A percentile compares a stretch with the other conserved stretches of the same genome.
These are phyloP conservation scores for Anastrepha ludens DNA, from an alignment of 1,140 invertebrate species.

Conservation along the genomic window DNA sequence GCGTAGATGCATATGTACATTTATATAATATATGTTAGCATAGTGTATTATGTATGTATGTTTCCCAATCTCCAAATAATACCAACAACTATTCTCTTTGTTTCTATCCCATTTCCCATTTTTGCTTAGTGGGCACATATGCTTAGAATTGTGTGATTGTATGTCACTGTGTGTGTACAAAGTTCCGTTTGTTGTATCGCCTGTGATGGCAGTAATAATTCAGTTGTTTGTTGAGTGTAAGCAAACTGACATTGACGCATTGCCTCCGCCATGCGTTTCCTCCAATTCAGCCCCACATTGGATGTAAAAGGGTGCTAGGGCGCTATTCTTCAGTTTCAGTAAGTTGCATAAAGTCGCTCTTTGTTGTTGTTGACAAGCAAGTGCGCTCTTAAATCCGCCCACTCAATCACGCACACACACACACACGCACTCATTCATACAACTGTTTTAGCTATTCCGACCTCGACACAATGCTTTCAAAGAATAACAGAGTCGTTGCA, in stretches of 20 bases:
- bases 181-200: background rate
- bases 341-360: background rate
- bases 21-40: too few relatives aligned
- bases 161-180: too few relatives aligned
- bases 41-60: too few relatives aligned
- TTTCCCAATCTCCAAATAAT: too few relatives aligned
- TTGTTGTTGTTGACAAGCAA: slow-evolving; percentile 1
- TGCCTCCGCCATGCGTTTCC: background rate
- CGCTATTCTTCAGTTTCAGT: background rate
- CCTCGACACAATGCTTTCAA: too few relatives aligned
- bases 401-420: background rate
- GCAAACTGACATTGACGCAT: slow-evolving; percentile 1
- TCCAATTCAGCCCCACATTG: background rate
- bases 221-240: slow-evolving; percentile 1
- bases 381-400: background rate
- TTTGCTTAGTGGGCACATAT: too few relatives aligned
- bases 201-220: background rate
- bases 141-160: too few relatives aligned
- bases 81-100: too few relatives aligned
- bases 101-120: too few relatives aligned
- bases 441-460: too few relatives aligned
- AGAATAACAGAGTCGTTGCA: too few relatives aligned
- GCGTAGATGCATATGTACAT: too few relatives aligned
- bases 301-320: background rate
- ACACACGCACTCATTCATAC: background rate